phyloP scores from a whole-genome alignment of 2,797 vertebrate species.

The Orestias chungarensis region DNA sequence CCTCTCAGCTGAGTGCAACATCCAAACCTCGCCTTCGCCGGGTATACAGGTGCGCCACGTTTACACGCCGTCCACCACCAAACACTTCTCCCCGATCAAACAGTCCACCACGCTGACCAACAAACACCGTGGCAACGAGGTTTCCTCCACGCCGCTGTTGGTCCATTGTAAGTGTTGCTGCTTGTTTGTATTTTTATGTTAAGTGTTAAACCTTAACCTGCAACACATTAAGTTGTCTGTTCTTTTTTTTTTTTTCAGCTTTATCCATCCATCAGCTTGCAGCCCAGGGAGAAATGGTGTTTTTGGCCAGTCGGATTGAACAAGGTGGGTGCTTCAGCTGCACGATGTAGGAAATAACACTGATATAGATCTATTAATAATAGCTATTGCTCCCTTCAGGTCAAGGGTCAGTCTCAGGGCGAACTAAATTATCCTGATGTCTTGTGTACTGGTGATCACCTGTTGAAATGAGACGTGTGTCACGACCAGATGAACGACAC shows the following conservation, averaged over 20 bases:
- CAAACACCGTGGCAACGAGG: conserved; percentile 97
- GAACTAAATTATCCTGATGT: too few relatives aligned
- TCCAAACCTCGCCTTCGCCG: conserved; percentile 95
- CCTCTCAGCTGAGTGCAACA: conserved; percentile 93
- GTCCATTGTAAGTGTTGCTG: conserved; percentile 89
- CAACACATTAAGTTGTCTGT: neutral
- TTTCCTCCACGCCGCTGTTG: conserved; percentile 94
- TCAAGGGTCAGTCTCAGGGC: too few relatives aligned
- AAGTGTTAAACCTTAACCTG: neutral
- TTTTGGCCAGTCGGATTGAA: conserved; percentile 94
- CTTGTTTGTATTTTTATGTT: neutral
- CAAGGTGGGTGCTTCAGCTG: conserved; percentile 83
- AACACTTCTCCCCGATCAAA: conserved; percentile 98
- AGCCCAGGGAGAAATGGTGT: conserved; percentile 97
- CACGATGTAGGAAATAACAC: too few relatives aligned
- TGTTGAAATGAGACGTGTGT: too few relatives aligned
- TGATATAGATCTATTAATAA: too few relatives aligned
- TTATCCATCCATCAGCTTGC: conserved; percentile 96
- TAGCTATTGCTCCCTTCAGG: too few relatives aligned
- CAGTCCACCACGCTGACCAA: conserved; percentile 98
- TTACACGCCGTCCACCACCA: conserved; percentile 97
- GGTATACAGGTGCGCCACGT: conserved; percentile 97
- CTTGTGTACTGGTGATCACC: too few relatives aligned
- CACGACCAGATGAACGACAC: too few relatives aligned
- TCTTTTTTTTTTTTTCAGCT: conserved; percentile 73